Conservation (phyloP, 2,888 invertebrate genomes). For the Apamea crenata region DNA sequence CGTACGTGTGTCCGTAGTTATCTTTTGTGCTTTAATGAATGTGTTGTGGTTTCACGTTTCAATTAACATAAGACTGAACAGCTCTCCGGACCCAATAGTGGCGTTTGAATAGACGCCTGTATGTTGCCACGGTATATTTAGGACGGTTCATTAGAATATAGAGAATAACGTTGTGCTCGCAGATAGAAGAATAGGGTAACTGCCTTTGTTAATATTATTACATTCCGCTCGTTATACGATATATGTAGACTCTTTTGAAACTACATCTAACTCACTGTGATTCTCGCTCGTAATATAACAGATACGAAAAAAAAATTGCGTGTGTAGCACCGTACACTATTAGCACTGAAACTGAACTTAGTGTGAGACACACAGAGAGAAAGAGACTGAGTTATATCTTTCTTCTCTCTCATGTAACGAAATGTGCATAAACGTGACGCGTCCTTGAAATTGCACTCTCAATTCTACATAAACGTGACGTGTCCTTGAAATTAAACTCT, state of each 20-base stretch:
- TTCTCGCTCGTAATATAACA: neutral
- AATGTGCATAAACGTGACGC: neutral
- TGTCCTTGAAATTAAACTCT: neutral
- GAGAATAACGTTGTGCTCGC: neutral
- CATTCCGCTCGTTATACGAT: neutral
- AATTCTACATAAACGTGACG: neutral
- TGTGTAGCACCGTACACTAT: neutral
- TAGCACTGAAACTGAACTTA: neutral
- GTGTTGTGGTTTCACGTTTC: slow-evolving; percentile 66
- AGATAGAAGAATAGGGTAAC: neutral
- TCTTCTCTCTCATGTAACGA: neutral
- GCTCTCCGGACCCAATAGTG: neutral
- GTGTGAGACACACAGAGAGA: neutral
- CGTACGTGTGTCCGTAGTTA: slow-evolving; percentile 15
- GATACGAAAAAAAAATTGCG: neutral
- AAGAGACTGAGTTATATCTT: neutral
- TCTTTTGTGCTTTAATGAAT: slow-evolving; percentile 67
- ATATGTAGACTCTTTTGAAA: neutral
- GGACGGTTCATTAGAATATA: slow-evolving; percentile 26
- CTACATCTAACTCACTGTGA: neutral
- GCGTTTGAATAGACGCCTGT: neutral
- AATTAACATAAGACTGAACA: slow-evolving; percentile 71
- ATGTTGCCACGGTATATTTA: neutral
- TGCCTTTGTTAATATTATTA: neutral
- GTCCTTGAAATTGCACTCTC: neutral